Conservation (phyloP, 2,888 invertebrate genomes). For the Euproctis similis region DNA sequence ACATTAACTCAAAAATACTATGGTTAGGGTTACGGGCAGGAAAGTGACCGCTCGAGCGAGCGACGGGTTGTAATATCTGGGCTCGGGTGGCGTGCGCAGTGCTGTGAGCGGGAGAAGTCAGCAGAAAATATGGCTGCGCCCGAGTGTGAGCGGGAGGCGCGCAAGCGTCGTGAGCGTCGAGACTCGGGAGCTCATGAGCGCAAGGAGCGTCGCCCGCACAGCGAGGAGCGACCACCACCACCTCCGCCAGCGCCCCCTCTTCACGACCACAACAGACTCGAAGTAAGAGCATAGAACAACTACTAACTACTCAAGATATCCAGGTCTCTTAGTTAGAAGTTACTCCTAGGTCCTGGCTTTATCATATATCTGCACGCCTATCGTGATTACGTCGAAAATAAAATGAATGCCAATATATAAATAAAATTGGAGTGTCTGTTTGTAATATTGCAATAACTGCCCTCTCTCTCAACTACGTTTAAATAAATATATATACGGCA, state of each 20-base stretch:
- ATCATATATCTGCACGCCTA: no score
- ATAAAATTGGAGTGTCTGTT: no score
- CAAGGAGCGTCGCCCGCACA: constrained; percentile 64
- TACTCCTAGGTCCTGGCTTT: no score
- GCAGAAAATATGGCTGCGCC: constrained; percentile 69
- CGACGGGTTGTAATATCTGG: constrained; percentile 66
- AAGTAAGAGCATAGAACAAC: constrained; percentile 39
- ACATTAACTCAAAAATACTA: constrained; percentile 39
- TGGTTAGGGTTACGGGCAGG: constrained; percentile 67
- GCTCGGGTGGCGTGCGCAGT: constrained; percentile 70
- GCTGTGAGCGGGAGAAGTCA: constrained; percentile 58
- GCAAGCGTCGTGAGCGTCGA: constrained; percentile 78
- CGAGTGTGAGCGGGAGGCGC: constrained; percentile 74
- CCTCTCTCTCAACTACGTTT: no score
- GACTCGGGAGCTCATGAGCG: constrained; percentile 73
- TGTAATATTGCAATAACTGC: no score
- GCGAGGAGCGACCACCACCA: constrained; percentile 63
- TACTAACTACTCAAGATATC: no score
- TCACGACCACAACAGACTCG: constrained; percentile 62
- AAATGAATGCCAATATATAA: no score
- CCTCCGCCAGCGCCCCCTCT: constrained; percentile 63
- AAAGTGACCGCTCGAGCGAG: constrained; percentile 65
- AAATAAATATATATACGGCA: no score
- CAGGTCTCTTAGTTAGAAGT: no score
- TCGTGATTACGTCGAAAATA: no score